Base-by-base conservation (phyloP, 2,113 vertebrate genomes). In the Macaca mulatta region DNA sequence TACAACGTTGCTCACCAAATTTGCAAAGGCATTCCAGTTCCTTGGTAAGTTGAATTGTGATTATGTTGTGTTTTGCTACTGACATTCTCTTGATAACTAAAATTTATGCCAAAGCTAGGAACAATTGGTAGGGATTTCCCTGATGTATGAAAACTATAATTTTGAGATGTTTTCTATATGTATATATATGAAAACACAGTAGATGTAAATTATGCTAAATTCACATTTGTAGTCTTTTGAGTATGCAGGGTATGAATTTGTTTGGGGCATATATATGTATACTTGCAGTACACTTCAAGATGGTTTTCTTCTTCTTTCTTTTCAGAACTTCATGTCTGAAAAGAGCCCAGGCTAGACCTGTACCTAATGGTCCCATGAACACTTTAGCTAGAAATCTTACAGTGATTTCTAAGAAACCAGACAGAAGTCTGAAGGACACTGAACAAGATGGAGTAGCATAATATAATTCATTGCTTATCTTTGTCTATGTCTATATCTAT, bases 21-120 rank as follows among this genome's bases (percentile, higher is more conserved):
- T 95, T 98, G 40, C 97, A 93, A 16, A 98, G 99, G 64, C 99
- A 99, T 90, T 98, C 98, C 87, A 99, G 96, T 80, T 99, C 99
- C 32, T 98, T 99, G 99, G 99, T 99, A 89, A 98, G 98, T 97
- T 64, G 91, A 67, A 72, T 69, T 72, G 14, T 43, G 83, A 69
- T 9, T 95, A 17, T 25, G 45, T 52, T 85, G 18, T 12, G 10
- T 52, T 55, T 90, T 81, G 38, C 64, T 79, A 20, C 20, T 94
- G 25, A 59, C 1, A 52, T 45, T 97, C 17, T 94, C 13, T 90
- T 59, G 57, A 78, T 83, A 77, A 40, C 95, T 95, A 85, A 87
- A 85, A 74, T 55, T 70, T 87, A 16, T 88, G 40, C 45, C 3
- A 87, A 82, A 97, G 30, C 38, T 75, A 57, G 14, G 14, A 79